Conservation (phyloP, 2,797 vertebrate species). For the Poeciliopsis turneri region DNA sequence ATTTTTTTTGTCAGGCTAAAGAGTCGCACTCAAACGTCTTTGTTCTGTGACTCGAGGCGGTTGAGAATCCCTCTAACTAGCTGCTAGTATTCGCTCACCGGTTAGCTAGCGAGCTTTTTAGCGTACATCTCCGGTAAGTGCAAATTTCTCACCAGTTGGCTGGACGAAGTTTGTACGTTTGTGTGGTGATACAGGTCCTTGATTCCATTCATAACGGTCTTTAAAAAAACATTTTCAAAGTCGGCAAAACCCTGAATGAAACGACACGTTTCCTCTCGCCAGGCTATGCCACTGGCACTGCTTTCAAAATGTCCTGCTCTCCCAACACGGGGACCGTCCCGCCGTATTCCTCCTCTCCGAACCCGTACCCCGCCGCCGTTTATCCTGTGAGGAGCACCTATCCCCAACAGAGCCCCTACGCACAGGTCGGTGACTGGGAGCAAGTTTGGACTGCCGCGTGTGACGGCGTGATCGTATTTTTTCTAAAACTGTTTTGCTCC, state of each 20-base stretch:
- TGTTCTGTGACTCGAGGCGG: no score
- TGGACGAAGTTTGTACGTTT: no score
- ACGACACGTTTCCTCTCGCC: conserved; percentile 9
- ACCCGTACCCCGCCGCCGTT: conserved; percentile 91
- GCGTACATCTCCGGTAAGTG: no score
- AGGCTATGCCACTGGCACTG: conserved; percentile 95
- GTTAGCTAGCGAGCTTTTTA: no score
- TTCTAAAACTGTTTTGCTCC: not conserved
- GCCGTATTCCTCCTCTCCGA: conserved; percentile 92
- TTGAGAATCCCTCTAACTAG: no score
- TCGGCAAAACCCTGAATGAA: not conserved
- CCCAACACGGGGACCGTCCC: conserved; percentile 93
- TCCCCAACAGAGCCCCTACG: conserved; percentile 95
- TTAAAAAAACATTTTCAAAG: no score
- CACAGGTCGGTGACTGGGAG: conserved; percentile 84
- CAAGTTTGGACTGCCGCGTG: not conserved
- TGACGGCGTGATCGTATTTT: not conserved
- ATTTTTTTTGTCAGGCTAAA: no score
- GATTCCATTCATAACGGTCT: no score
- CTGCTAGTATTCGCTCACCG: no score
- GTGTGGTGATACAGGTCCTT: no score
- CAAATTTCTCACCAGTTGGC: no score
- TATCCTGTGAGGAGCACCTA: conserved; percentile 97
- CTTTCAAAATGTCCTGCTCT: conserved; percentile 98
- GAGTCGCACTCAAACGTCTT: no score